phyloP scores from a whole-genome alignment of 2,797 vertebrate species.

The Anableps anableps region DNA sequence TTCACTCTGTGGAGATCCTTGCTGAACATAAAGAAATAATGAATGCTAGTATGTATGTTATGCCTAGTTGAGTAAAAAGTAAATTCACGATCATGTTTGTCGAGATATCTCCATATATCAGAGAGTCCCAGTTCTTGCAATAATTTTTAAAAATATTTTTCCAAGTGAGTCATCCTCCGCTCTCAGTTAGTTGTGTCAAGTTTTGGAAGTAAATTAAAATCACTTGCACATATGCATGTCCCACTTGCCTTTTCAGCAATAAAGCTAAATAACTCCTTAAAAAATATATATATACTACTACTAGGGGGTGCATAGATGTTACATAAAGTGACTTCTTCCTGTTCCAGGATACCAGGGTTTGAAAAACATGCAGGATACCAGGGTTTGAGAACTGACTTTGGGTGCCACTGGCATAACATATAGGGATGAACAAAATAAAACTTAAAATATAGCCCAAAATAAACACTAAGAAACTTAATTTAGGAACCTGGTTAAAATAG shows the following conservation, averaged over 20 bases:
- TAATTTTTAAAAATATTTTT: neutral
- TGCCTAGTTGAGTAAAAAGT: neutral
- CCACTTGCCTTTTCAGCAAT: neutral
- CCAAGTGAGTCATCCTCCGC: neutral
- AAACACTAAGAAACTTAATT: no score
- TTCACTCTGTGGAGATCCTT: neutral
- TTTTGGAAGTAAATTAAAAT: neutral
- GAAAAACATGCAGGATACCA: no score
- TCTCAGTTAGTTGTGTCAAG: neutral
- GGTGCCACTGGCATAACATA: no score
- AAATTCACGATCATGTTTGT: neutral
- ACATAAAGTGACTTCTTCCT: no score
- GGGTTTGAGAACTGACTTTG: no score
- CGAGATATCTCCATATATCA: neutral
- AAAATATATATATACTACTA: no score
- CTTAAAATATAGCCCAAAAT: no score
- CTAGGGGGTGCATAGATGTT: no score
- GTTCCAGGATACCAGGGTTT: no score
- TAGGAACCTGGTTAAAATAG: no score
- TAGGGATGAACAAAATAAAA: no score
- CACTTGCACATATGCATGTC: neutral
- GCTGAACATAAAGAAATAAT: neutral
- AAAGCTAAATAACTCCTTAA: neutral
- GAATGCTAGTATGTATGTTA: neutral
- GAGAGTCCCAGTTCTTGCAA: neutral